phyloP scores from a whole-genome alignment of 1,140 invertebrate species.

The Dufourea novaeangliae region DNA sequence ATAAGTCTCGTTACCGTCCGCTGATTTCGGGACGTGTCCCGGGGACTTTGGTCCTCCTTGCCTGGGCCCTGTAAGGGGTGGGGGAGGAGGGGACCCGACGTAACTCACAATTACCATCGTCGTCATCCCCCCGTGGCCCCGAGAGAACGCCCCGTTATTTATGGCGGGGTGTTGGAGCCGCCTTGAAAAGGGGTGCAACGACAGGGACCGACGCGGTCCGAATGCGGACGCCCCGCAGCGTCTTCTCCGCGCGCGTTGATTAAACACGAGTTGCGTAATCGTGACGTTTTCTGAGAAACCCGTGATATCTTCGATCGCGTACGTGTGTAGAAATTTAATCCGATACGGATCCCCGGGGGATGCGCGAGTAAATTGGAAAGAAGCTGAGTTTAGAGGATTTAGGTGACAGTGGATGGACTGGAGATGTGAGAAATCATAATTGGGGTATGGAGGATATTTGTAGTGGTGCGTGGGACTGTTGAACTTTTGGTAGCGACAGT shows the following conservation, averaged over 20 bases:
- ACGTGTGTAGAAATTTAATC: neutral
- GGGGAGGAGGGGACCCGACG: constrained; percentile 43
- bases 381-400: no score
- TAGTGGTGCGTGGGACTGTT: no score
- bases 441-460: no score
- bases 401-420: no score
- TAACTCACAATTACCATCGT: constrained; percentile 76
- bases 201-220: constrained; percentile 63
- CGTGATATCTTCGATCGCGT: neutral
- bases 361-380: no score
- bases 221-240: constrained; percentile 77
- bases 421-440: no score
- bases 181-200: constrained; percentile 67
- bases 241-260: constrained; percentile 75
- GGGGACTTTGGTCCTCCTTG: constrained; percentile 11
- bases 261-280: constrained; percentile 68
- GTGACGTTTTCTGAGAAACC: neutral
- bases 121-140: constrained; percentile 69
- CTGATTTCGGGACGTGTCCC: constrained; percentile 53
- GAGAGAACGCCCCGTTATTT: constrained; percentile 71
- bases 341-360: neutral
- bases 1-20: constrained; percentile 61
- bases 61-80: no score
- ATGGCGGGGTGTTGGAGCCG: constrained; percentile 68
- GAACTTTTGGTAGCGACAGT: no score